Conservation (phyloP, 2,113 vertebrate genomes). For the Microcebus ravelobensis region DNA sequence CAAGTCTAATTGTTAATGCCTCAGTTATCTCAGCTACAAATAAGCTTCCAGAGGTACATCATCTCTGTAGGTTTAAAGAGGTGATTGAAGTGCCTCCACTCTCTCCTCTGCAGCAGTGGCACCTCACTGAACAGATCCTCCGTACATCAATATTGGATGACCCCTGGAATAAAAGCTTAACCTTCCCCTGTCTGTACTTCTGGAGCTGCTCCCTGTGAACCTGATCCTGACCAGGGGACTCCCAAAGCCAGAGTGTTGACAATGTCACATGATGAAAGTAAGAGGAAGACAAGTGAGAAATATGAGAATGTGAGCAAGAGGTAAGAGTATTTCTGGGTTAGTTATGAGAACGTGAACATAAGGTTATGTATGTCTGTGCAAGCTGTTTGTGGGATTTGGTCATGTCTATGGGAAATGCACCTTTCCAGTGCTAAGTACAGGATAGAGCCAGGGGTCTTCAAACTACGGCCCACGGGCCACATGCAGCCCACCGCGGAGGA, state of each 20-base stretch:
- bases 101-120: background rate
- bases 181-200: background rate
- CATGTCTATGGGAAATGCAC: too few species aligned
- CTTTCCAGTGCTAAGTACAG: background rate
- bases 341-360: background rate
- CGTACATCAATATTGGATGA: fast-evolving
- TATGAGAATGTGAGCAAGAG: background rate
- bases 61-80: background rate
- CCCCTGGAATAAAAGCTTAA: fast-evolving
- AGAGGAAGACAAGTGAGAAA: background rate
- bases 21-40: background rate
- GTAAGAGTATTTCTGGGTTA: background rate
- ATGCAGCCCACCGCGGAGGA: too few species aligned
- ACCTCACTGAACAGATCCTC: background rate
- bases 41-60: background rate
- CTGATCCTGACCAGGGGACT: background rate
- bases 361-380: background rate
- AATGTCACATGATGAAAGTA: background rate
- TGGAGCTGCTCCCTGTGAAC: background rate
- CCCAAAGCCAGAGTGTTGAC: background rate
- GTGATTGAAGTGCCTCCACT: background rate
- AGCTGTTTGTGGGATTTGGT: background rate
- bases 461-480: too few species aligned
- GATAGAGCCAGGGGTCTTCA: background rate
- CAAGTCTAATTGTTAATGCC: background rate